Evolutionary conservation across 1,140 invertebrate genomes (phyloP), one percentile per base, ranked within the genome.

Genomic region (Drusus annulatus): DNA sequence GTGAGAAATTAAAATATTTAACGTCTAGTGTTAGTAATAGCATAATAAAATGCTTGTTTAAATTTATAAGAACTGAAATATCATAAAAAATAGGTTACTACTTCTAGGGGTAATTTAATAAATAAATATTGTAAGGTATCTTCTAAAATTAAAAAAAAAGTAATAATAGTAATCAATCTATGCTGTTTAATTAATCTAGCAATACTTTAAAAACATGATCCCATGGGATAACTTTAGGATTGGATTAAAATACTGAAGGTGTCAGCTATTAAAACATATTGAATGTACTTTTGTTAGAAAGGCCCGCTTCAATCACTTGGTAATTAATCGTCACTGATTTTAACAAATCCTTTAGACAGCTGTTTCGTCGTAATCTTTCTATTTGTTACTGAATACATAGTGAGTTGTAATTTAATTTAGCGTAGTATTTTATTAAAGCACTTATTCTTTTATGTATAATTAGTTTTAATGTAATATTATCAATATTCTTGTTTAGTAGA

Each of bases 361-460:
- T 65, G 23, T 54, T 73, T 73, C 19, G 25, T 75, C 71, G 17
- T 54, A 31, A 56, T 45, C 58, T 77, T 76, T 45, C 31, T 76
- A 65, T 77, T 19, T 36, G 58, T 77, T 21, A 25, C 56, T 17
- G 60, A 76, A 51, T 60, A 45, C 19, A 60, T 76, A 58, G 25
- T 60, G 52, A 76, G 19, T 58, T 17, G 51, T 75, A 58, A n/a
- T 60, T 58, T 21, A 76, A 60, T 58, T 76, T 76, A 76, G 28
- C 54, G 60, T 28, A 31, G n/a, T 76, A 76, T 76, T 50, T 71
- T 71, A 52, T 71, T 71, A 71, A 71, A 71, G 68, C 68, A 71
- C 68, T 71, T 69, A 69, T 45, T 69, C n/a, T 50, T 69, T 71
- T 71, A 71, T 19, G 51, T 52, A 71, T 17, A 51, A 71, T 71